These are phyloP conservation scores for Tachystola acroxantha DNA, from an alignment of 2,888 invertebrate species.

Conservation along the genomic window DNA sequence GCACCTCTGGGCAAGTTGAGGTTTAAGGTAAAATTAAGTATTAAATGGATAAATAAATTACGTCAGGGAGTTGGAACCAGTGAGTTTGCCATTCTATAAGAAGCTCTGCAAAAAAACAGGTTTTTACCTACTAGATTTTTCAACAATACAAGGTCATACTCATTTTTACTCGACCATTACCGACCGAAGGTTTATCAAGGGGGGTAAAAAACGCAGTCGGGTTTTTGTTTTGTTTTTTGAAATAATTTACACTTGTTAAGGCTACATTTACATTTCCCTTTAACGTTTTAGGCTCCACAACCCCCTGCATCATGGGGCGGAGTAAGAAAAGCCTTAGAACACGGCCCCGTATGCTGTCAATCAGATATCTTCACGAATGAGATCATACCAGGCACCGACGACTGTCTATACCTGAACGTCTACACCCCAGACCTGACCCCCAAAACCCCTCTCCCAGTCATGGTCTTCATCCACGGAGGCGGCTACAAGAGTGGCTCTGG, in stretches of 20 bases:
- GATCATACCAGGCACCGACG: conserved; percentile 31
- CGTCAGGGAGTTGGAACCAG: too few species aligned
- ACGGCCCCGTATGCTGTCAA: conserved; percentile 36
- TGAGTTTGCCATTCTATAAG: too few species aligned
- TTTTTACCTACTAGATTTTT: too few species aligned
- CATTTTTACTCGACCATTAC: too few species aligned
- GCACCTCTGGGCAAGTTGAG: conserved; percentile 64
- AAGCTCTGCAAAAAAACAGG: too few species aligned
- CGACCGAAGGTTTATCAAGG: too few species aligned
- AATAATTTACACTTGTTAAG: too few species aligned
- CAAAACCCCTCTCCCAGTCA: conserved; percentile 29
- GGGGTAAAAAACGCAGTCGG: too few species aligned
- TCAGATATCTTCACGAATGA: conserved; percentile 23
- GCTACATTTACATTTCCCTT: too few species aligned
- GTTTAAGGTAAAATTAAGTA: conserved; percentile 51
- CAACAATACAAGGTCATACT: too few species aligned
- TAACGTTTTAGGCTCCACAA: conserved; percentile 32
- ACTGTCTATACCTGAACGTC: conserved; percentile 44
- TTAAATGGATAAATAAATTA: neutral
- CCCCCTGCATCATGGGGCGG: conserved; percentile 35
- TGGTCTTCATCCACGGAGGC: conserved; percentile 48
- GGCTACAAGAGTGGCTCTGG: conserved; percentile 39
- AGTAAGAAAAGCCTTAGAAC: conserved; percentile 28
- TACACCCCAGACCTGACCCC: conserved; percentile 33
- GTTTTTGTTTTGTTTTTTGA: too few species aligned